Percentiles rank a stretch among this genome's conserved stretches.
Evolutionary conservation across 2,888 invertebrate species (phyloP).

Genomic region (Drosophila merina): DNA sequence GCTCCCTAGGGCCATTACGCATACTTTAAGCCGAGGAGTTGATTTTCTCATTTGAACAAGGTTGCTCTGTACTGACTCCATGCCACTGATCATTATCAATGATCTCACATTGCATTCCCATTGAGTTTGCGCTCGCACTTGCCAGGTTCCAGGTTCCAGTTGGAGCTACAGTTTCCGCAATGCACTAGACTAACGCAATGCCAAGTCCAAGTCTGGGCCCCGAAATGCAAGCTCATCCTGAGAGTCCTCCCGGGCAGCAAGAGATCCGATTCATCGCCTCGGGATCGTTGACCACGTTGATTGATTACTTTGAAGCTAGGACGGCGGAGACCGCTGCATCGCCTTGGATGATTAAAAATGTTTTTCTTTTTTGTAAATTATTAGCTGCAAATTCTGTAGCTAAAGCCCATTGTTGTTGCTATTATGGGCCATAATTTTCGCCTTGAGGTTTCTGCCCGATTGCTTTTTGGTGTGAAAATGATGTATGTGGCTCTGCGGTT

Average conservation of each 20-base stretch:
- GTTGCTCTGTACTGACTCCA: slow-evolving; percentile 38
- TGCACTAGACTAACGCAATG: not conserved
- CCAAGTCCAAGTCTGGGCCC: slow-evolving; percentile 34
- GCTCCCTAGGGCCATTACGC: slow-evolving; percentile 79
- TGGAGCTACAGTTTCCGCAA: slow-evolving; percentile 2
- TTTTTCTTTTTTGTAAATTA: slow-evolving; percentile 75
- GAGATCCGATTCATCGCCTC: slow-evolving; percentile 1
- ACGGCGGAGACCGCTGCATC: slow-evolving; percentile 31
- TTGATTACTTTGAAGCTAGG: slow-evolving; percentile 77
- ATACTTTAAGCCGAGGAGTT: slow-evolving; percentile 70
- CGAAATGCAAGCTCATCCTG: slow-evolving; percentile 46
- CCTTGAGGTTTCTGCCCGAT: slow-evolving; percentile 76
- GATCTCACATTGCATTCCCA: slow-evolving; percentile 62
- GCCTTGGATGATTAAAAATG: slow-evolving; percentile 76
- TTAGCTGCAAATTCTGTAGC: slow-evolving; percentile 76
- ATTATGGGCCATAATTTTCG: slow-evolving; percentile 75
- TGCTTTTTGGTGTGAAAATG: slow-evolving; percentile 77
- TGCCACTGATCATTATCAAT: slow-evolving; percentile 74
- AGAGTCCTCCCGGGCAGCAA: not conserved
- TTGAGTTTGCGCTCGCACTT: slow-evolving; percentile 18
- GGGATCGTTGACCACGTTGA: slow-evolving; percentile 71
- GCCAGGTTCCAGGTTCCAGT: not conserved
- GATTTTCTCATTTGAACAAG: slow-evolving; percentile 38
- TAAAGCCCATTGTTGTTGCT: slow-evolving; percentile 54
- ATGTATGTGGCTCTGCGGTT: slow-evolving; percentile 78